Evolutionary conservation across 2,888 invertebrate species (phyloP), one percentile per base, ranked within the genome.

Genomic region (Calliphora vomitoria): DNA sequence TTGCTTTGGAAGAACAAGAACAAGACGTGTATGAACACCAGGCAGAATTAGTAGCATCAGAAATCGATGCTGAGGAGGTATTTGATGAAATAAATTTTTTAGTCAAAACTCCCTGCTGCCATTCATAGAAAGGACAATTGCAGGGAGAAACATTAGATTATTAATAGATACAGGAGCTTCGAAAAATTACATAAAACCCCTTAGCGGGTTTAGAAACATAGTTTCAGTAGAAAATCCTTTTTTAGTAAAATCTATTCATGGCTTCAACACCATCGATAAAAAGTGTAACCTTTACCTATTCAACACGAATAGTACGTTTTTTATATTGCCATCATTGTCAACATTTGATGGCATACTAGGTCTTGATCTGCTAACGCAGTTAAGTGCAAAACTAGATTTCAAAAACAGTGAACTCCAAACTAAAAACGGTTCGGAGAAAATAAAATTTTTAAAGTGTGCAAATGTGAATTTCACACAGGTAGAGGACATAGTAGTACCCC

Each of bases 341-440:
- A 85, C 88, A 31, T 89, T 88, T 60, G 88, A 89, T 76, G 88
- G 87, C n/a, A 89, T 88, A 50, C 75, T 89, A 55, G 89, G 88
- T 13, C 72, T 89, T 58, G 89, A 89, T 76, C 60, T 89, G 82
- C 60, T 89, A 69, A 89, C 81, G 55, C 81, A 85, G 72, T 60
- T 75, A 25, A 82, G 83, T 78, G 87, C 88, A 71, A 80, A 62
- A 62, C 58, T 88, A 47, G 75, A 86, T 74, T 85, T 90, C 8
- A 80, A 85, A 75, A 76, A 80, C 35, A 71, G 35, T 41, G 60
- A 80, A 79, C 68, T 88, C 8, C 38, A 44, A 44, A 80, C 72
- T 47, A 53, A 86, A 44, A 81, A 47, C 38, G 86, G 87, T 25
- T 71, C 71, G 25, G 88, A 88, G 68, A 66, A 47, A 62, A 75